phyloP scores from a whole-genome alignment of 1,140 invertebrate species.

The Delia radicum region DNA sequence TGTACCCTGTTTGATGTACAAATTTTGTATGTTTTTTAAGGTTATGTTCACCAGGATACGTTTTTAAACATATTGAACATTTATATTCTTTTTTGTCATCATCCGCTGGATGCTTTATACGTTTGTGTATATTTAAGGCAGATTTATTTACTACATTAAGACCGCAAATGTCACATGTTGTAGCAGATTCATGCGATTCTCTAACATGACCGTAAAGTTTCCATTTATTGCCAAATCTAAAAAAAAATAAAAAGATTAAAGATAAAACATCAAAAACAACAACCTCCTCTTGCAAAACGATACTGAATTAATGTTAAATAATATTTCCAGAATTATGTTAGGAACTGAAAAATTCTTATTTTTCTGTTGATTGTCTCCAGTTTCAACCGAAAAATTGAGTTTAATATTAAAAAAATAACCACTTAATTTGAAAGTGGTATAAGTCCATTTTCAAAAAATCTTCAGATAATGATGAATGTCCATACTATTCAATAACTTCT shows the following conservation, averaged over 20 bases:
- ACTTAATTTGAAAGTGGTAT: too few species aligned
- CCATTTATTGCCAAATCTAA: slow-evolving; percentile 32
- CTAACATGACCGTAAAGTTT: slow-evolving; percentile 43
- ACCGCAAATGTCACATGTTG: slow-evolving; percentile 43
- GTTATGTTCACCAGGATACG: slow-evolving; percentile 40
- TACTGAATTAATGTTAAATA: too few species aligned
- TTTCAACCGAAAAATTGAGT: too few species aligned
- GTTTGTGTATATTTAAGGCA: slow-evolving; percentile 43
- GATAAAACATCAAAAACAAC: too few species aligned
- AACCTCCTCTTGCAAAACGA: too few species aligned
- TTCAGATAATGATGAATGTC: too few species aligned
- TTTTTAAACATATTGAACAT: slow-evolving; percentile 41
- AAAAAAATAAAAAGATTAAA: background rate
- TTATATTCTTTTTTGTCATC: slow-evolving; percentile 41
- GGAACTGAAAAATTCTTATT: too few species aligned
- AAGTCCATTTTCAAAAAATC: too few species aligned
- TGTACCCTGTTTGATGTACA: slow-evolving; percentile 40
- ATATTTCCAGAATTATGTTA: too few species aligned
- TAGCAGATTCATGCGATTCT: slow-evolving; percentile 33
- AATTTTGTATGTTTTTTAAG: slow-evolving; percentile 45
- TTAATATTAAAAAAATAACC: too few species aligned
- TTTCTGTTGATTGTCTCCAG: too few species aligned
- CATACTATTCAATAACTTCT: too few species aligned
- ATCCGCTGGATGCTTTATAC: slow-evolving; percentile 44
- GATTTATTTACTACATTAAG: slow-evolving; percentile 42